Conservation (phyloP, 2,797 vertebrate genomes). For the Acanthurus leucopareius region DNA sequence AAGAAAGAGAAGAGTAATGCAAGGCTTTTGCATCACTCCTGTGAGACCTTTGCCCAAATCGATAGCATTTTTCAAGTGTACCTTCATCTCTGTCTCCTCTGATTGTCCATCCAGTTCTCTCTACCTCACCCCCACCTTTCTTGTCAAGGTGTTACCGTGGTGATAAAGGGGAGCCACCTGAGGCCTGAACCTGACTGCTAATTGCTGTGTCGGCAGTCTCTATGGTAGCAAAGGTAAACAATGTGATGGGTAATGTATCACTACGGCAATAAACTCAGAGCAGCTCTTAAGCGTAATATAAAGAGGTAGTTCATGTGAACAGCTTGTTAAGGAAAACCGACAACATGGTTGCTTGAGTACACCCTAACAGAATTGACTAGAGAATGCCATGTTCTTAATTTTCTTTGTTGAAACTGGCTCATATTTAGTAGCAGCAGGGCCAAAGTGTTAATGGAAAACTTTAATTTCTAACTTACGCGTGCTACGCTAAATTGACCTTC, state of each 20-base stretch:
- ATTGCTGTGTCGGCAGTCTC: constrained; percentile 63
- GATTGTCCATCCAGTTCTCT: constrained; percentile 3
- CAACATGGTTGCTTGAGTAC: background rate
- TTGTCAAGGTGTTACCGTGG: constrained; percentile 55
- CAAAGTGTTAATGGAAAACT: constrained; percentile 5
- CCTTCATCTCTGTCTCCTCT: constrained; percentile 30
- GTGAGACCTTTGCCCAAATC: constrained; percentile 27
- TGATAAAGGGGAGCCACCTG: constrained; percentile 55
- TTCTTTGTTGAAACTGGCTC: background rate
- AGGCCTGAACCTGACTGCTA: constrained; percentile 63
- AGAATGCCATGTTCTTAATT: background rate
- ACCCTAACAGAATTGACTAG: background rate
- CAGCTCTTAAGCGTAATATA: constrained; percentile 39
- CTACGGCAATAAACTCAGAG: constrained; percentile 47
- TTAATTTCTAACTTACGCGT: background rate
- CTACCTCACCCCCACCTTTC: constrained; percentile 15
- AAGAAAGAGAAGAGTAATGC: background rate
- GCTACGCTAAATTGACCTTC: background rate
- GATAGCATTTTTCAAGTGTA: constrained; percentile 10
- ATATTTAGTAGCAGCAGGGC: background rate
- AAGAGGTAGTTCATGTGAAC: constrained; percentile 15
- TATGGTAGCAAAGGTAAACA: constrained; percentile 75
- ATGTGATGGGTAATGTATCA: constrained; percentile 57
- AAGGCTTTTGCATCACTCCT: background rate
- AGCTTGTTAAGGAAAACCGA: constrained; percentile 8